Evolutionary conservation across 2,797 vertebrate species (phyloP).

Genomic region (Oreochromis grahami): DNA sequence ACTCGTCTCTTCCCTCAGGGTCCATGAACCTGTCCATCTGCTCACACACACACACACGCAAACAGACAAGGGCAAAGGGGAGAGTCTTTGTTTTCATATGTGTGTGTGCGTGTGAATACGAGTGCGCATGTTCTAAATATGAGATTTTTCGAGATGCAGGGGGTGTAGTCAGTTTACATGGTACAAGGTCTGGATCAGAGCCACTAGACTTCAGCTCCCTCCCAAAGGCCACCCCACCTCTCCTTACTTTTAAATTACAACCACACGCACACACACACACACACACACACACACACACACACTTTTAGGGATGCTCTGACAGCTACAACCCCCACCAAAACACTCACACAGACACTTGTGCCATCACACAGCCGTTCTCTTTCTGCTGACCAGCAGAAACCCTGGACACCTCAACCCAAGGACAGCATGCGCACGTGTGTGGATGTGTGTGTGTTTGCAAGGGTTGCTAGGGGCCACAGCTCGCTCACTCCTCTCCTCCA

Average conservation of each 20-base stretch:
- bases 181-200: slow-evolving; percentile 88
- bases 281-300: slow-evolving; percentile 16
- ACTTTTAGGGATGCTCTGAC: slow-evolving; percentile 33
- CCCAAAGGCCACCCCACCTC: slow-evolving; percentile 29
- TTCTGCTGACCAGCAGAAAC: slow-evolving; percentile 92
- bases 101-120: slow-evolving; percentile 25
- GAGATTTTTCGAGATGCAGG: slow-evolving; percentile 42
- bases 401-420: slow-evolving; percentile 75
- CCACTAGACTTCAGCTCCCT: slow-evolving; percentile 78
- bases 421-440: slow-evolving; percentile 31
- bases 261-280: slow-evolving; percentile 10
- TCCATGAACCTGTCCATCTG: slow-evolving; percentile 60
- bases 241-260: slow-evolving; percentile 33
- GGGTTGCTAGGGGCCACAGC: slow-evolving; percentile 44
- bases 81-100: slow-evolving; percentile 6
- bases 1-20: slow-evolving; percentile 30
- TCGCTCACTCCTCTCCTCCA: slow-evolving; percentile 63
- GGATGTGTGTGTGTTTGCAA: slow-evolving; percentile 20
- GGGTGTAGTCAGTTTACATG: slow-evolving; percentile 66
- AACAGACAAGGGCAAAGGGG: slow-evolving; percentile 66
- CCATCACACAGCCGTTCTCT: slow-evolving; percentile 77
- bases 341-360: slow-evolving; percentile 39
- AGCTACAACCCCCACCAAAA: slow-evolving; percentile 31
- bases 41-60: slow-evolving; percentile 19
- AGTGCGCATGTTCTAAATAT: slow-evolving; percentile 38